Evolutionary conservation across 1,140 invertebrate genomes (phyloP), one percentile per base, ranked within the genome.

Genomic region (Apolygus lucorum): DNA sequence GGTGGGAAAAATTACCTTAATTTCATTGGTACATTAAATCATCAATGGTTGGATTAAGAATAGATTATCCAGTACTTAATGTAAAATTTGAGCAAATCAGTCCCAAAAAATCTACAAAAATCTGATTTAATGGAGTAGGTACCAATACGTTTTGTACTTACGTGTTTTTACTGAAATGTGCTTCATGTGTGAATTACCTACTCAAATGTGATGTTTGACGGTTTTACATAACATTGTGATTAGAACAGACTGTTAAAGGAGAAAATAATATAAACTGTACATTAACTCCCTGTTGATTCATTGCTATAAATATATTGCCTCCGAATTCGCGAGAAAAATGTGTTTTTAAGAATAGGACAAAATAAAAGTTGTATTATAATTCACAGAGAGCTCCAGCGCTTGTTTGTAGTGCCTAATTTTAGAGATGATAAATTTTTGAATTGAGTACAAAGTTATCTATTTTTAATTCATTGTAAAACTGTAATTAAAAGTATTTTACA

Each of bases 341-440:
- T 8, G 4, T 42, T 42, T 42, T 42, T 8, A 42, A 59, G 8
- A 21, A 59, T 24, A n/a, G n/a, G n/a, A n/a, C n/a, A n/a, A 59
- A 59, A 59, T 59, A 21, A 24, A 17, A 59, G n/a, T n/a, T n/a
- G n/a, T n/a, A n/a, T 24, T 4, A 4, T 59, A 8, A 13, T 24
- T 59, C 54, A 59, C 54, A 59, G 22, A 4, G 22, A 59, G 54
- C 54, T 59, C 54, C 22, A 17, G 22, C 22, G 54, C 54, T 59
- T 59, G 54, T 59, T 17, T 59, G 54, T 59, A 59, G 54, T 59
- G 54, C 54, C 54, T 59, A 59, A 59, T 59, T 49, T 59, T 59
- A 59, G 54, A 59, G 22, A 13, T 11, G 54, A 59, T 17, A 17
- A n/a, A 14, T 59, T 17, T 59, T 59, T 59, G 54, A 21, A 24